Evolutionary conservation across 2,113 vertebrate genomes (phyloP).

Genomic region (Dascyllus trimaculatus): DNA sequence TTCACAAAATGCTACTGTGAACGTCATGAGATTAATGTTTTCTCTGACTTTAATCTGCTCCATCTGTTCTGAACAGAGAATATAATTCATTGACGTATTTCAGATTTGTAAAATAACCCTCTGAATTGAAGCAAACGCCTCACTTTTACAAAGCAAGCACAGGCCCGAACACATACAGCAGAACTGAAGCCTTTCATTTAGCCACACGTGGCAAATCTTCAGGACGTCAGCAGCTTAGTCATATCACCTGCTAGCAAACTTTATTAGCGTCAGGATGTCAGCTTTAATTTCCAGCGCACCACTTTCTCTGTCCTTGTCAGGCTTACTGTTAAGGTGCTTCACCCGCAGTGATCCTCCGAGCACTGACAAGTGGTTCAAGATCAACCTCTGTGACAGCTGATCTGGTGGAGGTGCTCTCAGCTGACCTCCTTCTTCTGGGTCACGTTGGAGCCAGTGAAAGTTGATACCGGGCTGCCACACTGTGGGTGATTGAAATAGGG

Average conservation of each 20-base stretch:
- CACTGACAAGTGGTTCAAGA: conserved; percentile 24
- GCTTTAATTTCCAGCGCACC: conserved; percentile 48
- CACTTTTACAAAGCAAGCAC: background rate
- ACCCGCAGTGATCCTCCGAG: conserved; percentile 41
- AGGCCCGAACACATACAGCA: background rate
- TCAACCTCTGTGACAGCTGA: conserved; percentile 41
- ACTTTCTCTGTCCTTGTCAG: conserved; percentile 10
- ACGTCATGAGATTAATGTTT: too few species aligned
- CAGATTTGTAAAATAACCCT: background rate
- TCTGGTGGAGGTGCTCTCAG: background rate
- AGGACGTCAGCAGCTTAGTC: conserved; percentile 25
- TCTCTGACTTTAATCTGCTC: too few species aligned
- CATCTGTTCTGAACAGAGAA: background rate
- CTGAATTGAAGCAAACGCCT: background rate
- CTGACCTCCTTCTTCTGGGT: conserved; percentile 13
- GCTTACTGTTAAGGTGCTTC: conserved; percentile 47
- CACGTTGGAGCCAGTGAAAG: background rate
- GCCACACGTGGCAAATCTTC: conserved; percentile 31
- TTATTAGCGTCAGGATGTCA: conserved; percentile 50
- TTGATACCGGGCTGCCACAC: background rate
- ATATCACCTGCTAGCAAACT: conserved; percentile 37
- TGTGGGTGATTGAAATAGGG: too few species aligned
- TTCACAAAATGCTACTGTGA: too few species aligned
- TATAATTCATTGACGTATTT: background rate
- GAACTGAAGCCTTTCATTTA: background rate